phyloP scores from a whole-genome alignment of 2,797 vertebrate genomes.

The Coracias cyanogaster region DNA sequence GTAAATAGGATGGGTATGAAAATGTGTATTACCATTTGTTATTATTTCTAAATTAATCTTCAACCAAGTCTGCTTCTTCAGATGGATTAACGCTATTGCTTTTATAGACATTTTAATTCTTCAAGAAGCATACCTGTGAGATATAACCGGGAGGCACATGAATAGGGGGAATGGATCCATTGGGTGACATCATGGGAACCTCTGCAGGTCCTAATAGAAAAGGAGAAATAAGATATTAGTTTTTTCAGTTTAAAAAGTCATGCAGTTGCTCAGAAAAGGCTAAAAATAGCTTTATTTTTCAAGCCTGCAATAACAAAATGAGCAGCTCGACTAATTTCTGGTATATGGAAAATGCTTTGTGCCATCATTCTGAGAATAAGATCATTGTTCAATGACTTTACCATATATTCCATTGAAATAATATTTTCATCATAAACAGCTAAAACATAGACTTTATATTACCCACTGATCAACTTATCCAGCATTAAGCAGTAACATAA shows the following conservation, averaged over 20 bases:
- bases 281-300: conserved; percentile 18
- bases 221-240: background rate
- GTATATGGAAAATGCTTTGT: conserved; percentile 45
- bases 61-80: background rate
- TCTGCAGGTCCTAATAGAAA: conserved; percentile 90
- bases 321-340: conserved; percentile 36
- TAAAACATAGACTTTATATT: conserved; percentile 48
- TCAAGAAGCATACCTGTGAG: conserved; percentile 88
- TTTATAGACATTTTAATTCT: background rate
- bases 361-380: conserved; percentile 47
- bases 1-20: background rate
- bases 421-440: conserved; percentile 54
- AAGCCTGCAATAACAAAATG: conserved; percentile 55
- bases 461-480: conserved; percentile 54
- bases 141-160: conserved; percentile 98
- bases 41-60: background rate
- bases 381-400: conserved; percentile 63
- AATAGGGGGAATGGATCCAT: conserved; percentile 97
- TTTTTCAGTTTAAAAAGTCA: background rate
- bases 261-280: background rate
- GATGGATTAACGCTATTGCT: background rate
- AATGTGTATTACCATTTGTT: background rate
- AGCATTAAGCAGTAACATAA: conserved; percentile 60
- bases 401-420: conserved; percentile 46
- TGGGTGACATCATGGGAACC: conserved; percentile 99